These are phyloP conservation scores for Indri indri DNA, from an alignment of 2,113 vertebrate species.

Conservation along the genomic window DNA sequence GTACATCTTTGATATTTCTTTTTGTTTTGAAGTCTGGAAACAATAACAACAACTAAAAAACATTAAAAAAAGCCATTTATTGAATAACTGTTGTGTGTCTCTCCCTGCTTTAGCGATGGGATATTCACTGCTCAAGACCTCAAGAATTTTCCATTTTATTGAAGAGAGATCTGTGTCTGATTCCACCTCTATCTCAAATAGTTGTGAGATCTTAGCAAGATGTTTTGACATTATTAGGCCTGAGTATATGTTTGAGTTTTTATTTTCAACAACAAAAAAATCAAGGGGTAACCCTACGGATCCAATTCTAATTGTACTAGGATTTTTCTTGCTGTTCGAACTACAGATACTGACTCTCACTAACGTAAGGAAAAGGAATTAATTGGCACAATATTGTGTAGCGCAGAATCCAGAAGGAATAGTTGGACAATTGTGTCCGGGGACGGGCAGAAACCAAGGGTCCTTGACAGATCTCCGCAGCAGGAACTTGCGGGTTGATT, in stretches of 20 bases:
- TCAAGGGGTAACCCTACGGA: not conserved
- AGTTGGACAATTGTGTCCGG: not conserved
- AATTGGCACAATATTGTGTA: not conserved
- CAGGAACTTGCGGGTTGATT: not conserved
- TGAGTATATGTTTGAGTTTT: not conserved
- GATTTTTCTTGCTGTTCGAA: not conserved
- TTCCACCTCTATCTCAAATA: not conserved
- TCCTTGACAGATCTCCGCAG: not conserved
- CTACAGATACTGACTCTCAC: not conserved
- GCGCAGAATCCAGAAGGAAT: not conserved
- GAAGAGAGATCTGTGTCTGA: not conserved
- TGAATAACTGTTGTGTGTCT: not conserved
- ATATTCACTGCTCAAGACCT: not conserved
- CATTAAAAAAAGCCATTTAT: not conserved
- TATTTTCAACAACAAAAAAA: not conserved
- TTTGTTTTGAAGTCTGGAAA: not conserved
- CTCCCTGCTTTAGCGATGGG: not conserved
- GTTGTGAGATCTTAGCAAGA: not conserved
- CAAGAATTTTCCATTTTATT: not conserved
- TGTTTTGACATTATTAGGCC: not conserved
- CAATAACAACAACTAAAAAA: not conserved
- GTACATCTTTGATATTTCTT: not conserved
- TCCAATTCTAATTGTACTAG: not conserved
- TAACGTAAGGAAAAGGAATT: not conserved
- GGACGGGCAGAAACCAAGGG: not conserved